Percentiles rank a stretch among this genome's conserved stretches.
phyloP scores from a whole-genome alignment of 2,797 vertebrate genomes.

The Gadopsis marmoratus region DNA sequence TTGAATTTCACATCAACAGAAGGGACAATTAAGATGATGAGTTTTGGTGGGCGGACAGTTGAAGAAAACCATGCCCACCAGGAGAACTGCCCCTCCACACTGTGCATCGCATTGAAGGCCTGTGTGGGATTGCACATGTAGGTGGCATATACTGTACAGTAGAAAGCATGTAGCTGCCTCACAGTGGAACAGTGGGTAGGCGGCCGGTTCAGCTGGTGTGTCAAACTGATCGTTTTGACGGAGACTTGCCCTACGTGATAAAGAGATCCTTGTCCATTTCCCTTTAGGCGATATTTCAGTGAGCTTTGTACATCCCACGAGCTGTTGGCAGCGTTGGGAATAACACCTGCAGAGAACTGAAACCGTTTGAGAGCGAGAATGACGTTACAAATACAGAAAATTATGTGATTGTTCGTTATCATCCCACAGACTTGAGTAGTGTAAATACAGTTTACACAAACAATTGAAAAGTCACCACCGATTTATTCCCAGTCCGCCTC shows the following conservation, averaged over 20 bases:
- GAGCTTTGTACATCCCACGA: neutral
- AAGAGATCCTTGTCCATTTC: neutral
- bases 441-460: conserved; percentile 16
- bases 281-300: neutral
- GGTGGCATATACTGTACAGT: conserved; percentile 33
- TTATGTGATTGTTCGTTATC: neutral
- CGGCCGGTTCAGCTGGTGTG: conserved; percentile 1
- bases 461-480: conserved; percentile 11
- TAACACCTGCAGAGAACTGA: conserved; percentile 1
- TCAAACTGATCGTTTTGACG: conserved; percentile 19
- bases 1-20: conserved; percentile 80
- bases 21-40: conserved; percentile 82
- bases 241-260: neutral
- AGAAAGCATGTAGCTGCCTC: conserved; percentile 13
- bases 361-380: too few relatives aligned
- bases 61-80: conserved; percentile 69
- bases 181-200: conserved; percentile 5
- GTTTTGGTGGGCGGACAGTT: conserved; percentile 80
- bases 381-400: too few relatives aligned
- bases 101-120: conserved; percentile 37
- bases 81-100: conserved; percentile 52
- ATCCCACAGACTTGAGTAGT: neutral
- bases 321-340: neutral
- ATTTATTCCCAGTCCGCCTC: conserved; percentile 4
- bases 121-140: conserved; percentile 53